Evolutionary conservation across 2,888 invertebrate genomes (phyloP).

Genomic region (Isotomurus palustris): DNA sequence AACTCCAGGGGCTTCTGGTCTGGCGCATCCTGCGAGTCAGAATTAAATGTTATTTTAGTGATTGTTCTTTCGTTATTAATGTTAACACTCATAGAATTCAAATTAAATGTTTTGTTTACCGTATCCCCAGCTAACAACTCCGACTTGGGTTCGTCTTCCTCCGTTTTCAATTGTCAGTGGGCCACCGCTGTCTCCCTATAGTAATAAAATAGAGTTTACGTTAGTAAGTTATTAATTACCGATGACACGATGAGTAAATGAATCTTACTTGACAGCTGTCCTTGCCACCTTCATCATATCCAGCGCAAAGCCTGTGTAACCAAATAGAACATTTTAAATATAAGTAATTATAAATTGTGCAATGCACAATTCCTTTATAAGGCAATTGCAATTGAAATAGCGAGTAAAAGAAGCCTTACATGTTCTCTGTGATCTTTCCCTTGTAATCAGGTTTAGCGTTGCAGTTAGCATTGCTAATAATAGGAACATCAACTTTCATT

Average conservation of each 20-base stretch:
- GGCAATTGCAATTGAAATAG: too few species aligned
- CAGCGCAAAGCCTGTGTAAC: constrained; percentile 17
- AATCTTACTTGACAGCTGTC: constrained; percentile 12
- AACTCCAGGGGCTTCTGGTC: constrained; percentile 21
- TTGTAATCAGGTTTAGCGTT: constrained; percentile 32
- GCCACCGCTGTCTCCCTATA: constrained; percentile 23
- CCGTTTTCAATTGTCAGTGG: constrained; percentile 37
- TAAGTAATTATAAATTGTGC: background rate
- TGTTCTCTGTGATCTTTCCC: constrained; percentile 31
- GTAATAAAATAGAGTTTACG: background rate
- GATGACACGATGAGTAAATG: background rate
- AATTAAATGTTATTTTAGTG: background rate
- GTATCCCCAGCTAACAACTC: constrained; percentile 34
- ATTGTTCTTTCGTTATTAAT: too few species aligned
- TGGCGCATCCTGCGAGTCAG: constrained; percentile 11
- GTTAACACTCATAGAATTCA: too few species aligned
- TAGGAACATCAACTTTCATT: constrained; percentile 41
- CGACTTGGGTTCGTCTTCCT: constrained; percentile 37
- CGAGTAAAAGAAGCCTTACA: constrained; percentile 8
- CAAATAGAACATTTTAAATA: background rate
- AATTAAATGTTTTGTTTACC: constrained; percentile 1
- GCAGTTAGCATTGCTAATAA: constrained; percentile 36
- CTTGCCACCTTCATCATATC: constrained; percentile 24
- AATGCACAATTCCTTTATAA: too few species aligned
- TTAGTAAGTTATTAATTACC: background rate